Conservation (phyloP, 2,113 vertebrate species). For the Isurus oxyrinchus region DNA sequence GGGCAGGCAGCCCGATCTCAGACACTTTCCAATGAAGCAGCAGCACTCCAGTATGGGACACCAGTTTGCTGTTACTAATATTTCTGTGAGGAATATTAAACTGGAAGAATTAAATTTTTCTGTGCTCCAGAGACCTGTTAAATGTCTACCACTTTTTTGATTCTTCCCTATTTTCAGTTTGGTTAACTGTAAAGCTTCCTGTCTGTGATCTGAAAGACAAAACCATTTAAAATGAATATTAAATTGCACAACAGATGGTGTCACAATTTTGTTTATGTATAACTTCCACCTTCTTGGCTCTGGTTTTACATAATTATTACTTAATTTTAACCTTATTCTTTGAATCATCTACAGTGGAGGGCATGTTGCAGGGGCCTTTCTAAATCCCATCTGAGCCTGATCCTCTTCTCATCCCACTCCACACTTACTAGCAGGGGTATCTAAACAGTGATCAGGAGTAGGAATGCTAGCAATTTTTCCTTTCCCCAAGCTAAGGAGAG, state of each 20-base stretch:
- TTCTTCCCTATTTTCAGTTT: not conserved
- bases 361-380: not conserved
- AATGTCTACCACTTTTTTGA: not conserved
- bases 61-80: not conserved
- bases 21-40: not conserved
- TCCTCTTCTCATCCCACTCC: not conserved
- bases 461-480: not conserved
- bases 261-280: not conserved
- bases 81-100: not conserved
- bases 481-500: not conserved
- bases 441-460: not conserved
- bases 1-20: not conserved
- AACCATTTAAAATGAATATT: not conserved
- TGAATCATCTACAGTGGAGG: not conserved
- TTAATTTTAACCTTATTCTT: not conserved
- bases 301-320: not conserved
- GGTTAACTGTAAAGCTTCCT: not conserved
- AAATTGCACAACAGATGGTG: not conserved
- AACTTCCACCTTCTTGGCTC: not conserved
- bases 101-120: not conserved
- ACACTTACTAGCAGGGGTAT: not conserved
- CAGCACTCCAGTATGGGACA: not conserved
- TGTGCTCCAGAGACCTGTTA: not conserved
- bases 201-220: not conserved
- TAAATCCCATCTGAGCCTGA: not conserved